Evolutionary conservation across 2,888 invertebrate species (phyloP).

Genomic region (Byasa hedistus): DNA sequence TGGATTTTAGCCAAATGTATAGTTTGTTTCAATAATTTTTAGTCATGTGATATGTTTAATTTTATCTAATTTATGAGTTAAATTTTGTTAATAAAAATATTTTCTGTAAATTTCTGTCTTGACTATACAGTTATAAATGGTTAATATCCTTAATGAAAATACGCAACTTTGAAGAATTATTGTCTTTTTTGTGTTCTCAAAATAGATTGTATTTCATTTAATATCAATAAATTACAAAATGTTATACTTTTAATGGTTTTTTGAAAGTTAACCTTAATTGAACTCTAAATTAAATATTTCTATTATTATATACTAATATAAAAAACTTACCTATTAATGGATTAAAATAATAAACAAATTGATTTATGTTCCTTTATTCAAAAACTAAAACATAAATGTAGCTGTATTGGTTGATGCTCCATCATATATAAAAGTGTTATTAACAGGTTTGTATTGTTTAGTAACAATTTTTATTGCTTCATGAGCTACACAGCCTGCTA

Average conservation of each 20-base stretch:
- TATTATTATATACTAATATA: not conserved
- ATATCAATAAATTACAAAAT: not conserved
- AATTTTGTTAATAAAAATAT: slow-evolving; percentile 68
- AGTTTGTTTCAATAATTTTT: slow-evolving; percentile 72
- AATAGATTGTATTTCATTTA: slow-evolving; percentile 7
- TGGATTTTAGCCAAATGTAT: slow-evolving; percentile 75
- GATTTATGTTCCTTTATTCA: slow-evolving; percentile 22
- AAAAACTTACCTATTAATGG: not conserved
- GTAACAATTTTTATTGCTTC: slow-evolving; percentile 97
- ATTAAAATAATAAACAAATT: not conserved
- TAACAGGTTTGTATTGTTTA: slow-evolving; percentile 96
- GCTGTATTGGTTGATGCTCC: slow-evolving; percentile 92
- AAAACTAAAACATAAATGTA: slow-evolving; percentile 86
- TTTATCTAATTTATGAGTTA: slow-evolving; percentile 76
- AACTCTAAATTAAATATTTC: not conserved
- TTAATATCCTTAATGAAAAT: slow-evolving; percentile 67
- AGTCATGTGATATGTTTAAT: slow-evolving; percentile 75
- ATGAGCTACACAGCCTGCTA: slow-evolving; percentile 96
- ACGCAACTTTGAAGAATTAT: slow-evolving; percentile 75
- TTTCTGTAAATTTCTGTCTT: slow-evolving; percentile 64
- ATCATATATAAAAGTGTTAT: slow-evolving; percentile 97
- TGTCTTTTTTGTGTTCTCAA: slow-evolving; percentile 28
- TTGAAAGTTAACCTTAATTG: not conserved
- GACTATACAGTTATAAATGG: slow-evolving; percentile 67
- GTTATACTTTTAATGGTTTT: not conserved